Base-by-base conservation (phyloP, 1,140 invertebrate genomes). In the Zaprionus lachaisei region DNA sequence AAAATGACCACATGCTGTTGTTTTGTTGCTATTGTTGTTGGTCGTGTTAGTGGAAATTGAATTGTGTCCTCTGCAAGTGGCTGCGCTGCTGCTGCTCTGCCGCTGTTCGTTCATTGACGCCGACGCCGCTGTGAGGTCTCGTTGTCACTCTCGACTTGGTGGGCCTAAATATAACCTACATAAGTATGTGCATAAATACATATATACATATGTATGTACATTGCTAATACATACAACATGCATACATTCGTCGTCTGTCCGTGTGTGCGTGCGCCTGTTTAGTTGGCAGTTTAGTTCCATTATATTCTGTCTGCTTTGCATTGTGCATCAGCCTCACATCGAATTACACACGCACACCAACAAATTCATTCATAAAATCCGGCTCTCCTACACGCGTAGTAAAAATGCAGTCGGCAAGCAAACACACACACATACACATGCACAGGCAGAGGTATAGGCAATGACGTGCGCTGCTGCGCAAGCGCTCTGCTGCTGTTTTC, bases 341-440 rank as follows among this genome's bases (percentile, higher is more conserved):
- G 64, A 57, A 72, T 64, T 79, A 70, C 73, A 61, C 62, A 76
- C 74, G 56, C 81, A 89, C 71, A 89, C 85, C 24, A 68, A 57
- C 12, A 70, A 68, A 70, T 82, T 89, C 85, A 89, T 89, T 89
- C 85, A 89, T 90, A 90, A 89, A 89, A 87, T 87, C 85, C 84
- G 84, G 84, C 84, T 89, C 84, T 81, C 84, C 85, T 90, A 90
- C 85, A 80, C 85, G 79, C 77, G 85, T 89, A 82, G 85, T 89
- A 89, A 89, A 84, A 89, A 77, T 90, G 81, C 81, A 84, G 62
- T 75, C 66, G 41, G 61, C 58, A 51, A 51, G 14, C 71, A 24
- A 61, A 11, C 24, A 41, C 22, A 47, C 61, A 61, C 15, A 66
- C 14, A 70, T 5, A 12, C 6, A 26, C n/a, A 14, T 34, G 2